These are phyloP conservation scores for Trogon melanurus DNA, from an alignment of 2,113 vertebrate genomes.

Conservation along the genomic window DNA sequence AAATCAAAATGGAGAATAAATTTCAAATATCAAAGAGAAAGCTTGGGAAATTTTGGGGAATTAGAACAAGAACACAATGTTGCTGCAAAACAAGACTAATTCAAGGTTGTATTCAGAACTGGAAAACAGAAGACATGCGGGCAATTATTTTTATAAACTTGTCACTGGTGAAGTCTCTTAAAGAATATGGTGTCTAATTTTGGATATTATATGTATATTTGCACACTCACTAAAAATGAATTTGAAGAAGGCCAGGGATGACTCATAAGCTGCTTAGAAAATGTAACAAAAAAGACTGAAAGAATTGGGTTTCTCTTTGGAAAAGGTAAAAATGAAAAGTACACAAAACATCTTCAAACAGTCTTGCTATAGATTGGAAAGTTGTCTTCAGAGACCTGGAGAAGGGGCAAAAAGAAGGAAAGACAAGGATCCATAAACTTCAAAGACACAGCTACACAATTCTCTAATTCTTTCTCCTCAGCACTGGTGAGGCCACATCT, in stretches of 20 bases:
- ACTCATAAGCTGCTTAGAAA: background rate
- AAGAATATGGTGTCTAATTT: background rate
- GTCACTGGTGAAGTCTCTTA: background rate
- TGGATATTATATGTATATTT: background rate
- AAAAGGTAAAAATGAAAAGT: background rate
- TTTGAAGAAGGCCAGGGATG: background rate
- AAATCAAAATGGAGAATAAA: background rate
- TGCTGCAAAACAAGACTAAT: background rate
- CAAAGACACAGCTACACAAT: background rate
- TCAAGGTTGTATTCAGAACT: background rate
- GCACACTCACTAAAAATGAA: background rate
- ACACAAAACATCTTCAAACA: background rate
- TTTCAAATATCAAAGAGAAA: background rate
- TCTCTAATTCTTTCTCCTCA: background rate
- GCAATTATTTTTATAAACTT: constrained; percentile 6
- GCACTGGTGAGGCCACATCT: background rate
- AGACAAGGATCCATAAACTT: background rate
- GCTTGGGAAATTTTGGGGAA: background rate
- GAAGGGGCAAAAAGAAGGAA: background rate
- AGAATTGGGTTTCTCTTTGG: background rate
- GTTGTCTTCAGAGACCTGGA: background rate
- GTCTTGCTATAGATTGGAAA: background rate
- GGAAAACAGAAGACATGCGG: background rate
- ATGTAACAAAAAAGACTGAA: background rate
- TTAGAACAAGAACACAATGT: background rate